Base-by-base conservation (phyloP, 2,113 vertebrate species). In the Equus quagga region DNA sequence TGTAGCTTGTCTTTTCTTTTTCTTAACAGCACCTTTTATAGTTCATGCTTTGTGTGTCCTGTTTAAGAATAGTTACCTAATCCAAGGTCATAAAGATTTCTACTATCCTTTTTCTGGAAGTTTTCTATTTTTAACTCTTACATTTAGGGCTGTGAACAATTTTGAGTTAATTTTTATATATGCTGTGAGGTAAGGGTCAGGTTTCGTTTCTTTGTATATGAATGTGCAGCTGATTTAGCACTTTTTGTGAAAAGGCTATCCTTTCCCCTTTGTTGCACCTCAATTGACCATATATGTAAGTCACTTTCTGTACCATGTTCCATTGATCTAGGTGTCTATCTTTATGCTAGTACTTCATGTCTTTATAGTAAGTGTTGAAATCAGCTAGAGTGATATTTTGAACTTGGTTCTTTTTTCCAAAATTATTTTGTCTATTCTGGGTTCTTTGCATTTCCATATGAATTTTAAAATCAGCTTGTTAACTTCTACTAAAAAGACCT, bases 131-230 rank as follows among this genome's bases (percentile, higher is more conserved):
- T 86, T 65, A 65, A 8, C 31, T 81, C 28, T 84, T 60, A 70
- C 7, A 73, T 92, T 85, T 70, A 85, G 41, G 19, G 36, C 18
- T 86, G 10, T 85, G 60, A 96, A 95, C 14, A 95, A n/a, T 83
- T 91, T 93, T 58, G 54, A 89, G 58, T 75, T 82, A 67, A 60
- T 75, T 94, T 91, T 91, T 83, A 46, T 23, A 6, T 19, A 21
- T 51, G 54, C 8, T 83, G 14, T 65, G 33, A 23, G 23, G 49
- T 84, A 60, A 89, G 33, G 23, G 21, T 83, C 80, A 69, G 18
- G 31, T 85, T 89, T 92, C 58, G 69, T 90, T 93, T 88, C 46
- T 93, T 79, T 78, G n/a, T 49, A 21, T 80, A 15, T 91, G 46
- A 96, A 60, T 90, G 62, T 93, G 60, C 13, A 92, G 6, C 90